Evolutionary conservation across 1,140 invertebrate species (phyloP), one percentile per base, ranked within the genome.

Genomic region (Leptinotarsa defecta): DNA sequence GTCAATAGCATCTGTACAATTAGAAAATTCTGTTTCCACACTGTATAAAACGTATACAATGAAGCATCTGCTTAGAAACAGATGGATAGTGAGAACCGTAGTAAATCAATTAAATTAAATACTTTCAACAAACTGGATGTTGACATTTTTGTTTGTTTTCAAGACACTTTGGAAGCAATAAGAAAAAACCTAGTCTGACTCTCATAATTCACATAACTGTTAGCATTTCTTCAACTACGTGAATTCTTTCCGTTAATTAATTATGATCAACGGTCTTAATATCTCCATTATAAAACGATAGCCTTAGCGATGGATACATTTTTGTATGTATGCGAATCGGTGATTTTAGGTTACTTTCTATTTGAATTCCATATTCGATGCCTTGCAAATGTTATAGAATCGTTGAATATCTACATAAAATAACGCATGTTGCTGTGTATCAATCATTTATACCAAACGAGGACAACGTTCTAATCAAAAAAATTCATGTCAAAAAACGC

Each of bases 311-410:
- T 68, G 34, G 27, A 68, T 34, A 22, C 17, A 68, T 68, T 68
- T 34, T 34, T 22, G 24, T 34, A 27, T 34, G 19, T n/a, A 68
- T 24, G 22, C 22, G 65, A 68, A 68, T 68, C 65, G 65, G 65
- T 68, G 22, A 68, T 68, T 68, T 68, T 68, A 68, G 65, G 65
- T 68, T 68, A 68, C 65, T 68, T 68, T 68, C 65, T 68, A 68
- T 24, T 68, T 68, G 65, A 19, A 57, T 57, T n/a, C 52, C 34
- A 68, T 34, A 19, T 27, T 24, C 65, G 24, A 43, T 68, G 65
- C 65, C n/a, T 68, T n/a, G 65, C 65, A 68, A 68, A 68, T 68
- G 65, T 68, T 27, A 68, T 68, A 24, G 20, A 68, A 64, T 64
- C 24, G 19, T 64, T 64, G 24, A 64, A 22, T 64, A 64, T 24